Evolutionary conservation across 1,140 invertebrate genomes (phyloP), one percentile per base, ranked within the genome.

Genomic region (Ceratina japonica): DNA sequence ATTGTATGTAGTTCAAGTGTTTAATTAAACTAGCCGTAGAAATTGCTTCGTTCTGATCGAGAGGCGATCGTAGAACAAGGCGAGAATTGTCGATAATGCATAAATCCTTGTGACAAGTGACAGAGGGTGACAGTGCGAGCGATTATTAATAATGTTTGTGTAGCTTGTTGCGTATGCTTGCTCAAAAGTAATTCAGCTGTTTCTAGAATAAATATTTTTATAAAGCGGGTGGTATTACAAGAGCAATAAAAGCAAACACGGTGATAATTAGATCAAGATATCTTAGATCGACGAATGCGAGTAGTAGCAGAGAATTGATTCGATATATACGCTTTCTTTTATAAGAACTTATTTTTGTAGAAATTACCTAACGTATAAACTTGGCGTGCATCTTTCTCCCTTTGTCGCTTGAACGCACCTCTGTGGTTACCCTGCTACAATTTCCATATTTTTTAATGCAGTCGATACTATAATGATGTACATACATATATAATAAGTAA

Each of bases 281-380:
- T 18, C 52, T 51, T 79, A 80, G 82, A 65, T 61, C 27, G 56
- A 66, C 49, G 44, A 56, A 59, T 56, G 49, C 51, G 20, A 69
- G 56, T 64, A 62, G 31, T 49, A 68, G 66, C 66, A 69, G 71
- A 85, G 78, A 80, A 80, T 87, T 79, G 16, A 62, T 68, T 75
- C 44, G 24, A 54, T n/a, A 18, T 12, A 49, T 68, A 62, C 56
- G n/a, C 54, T 44, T 72, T 83, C 68, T 83, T 75, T 75, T 69
- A 68, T 82, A 31, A 79, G 63, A 83, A 88, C 86, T 89, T 90
- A 89, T 90, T 90, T 90, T 90, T 90, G 62, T 90, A 89, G 79
- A 80, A 74, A 63, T 66, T 74, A 52, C 16, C 16, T 66, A n/a
- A 15, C 7, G 72, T 52, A 10, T 44, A 75, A 27, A 31, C 5